A percentile compares a stretch with the other conserved stretches of the same genome.
phyloP scores from a whole-genome alignment of 2,797 vertebrate genomes.

The Hippoglossus hippoglossus region DNA sequence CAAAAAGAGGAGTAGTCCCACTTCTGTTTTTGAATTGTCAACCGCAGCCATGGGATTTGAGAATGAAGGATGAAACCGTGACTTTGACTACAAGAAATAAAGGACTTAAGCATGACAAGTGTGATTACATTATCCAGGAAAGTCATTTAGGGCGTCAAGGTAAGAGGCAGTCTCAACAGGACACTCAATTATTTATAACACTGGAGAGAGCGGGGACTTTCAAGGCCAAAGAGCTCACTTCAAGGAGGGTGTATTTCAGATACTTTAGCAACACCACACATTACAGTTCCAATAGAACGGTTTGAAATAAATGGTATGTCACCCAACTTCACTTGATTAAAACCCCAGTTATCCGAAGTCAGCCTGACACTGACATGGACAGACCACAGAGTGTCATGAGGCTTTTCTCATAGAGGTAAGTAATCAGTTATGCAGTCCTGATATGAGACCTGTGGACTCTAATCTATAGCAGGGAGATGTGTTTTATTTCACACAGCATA shows the following conservation, averaged over 20 bases:
- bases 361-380: background rate
- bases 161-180: slow-evolving; percentile 76
- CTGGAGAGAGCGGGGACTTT: slow-evolving; percentile 60
- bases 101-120: slow-evolving; percentile 81
- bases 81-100: slow-evolving; percentile 84
- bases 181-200: slow-evolving; percentile 83
- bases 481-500: background rate
- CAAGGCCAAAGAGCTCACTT: slow-evolving; percentile 75
- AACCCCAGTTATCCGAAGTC: background rate
- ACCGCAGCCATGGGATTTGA: slow-evolving; percentile 78
- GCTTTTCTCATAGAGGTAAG: background rate
- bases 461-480: slow-evolving; percentile 4
- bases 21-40: slow-evolving; percentile 84
- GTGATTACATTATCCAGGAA: slow-evolving; percentile 83
- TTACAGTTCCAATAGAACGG: slow-evolving; percentile 24
- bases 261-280: slow-evolving; percentile 17
- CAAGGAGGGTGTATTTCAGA: slow-evolving; percentile 35
- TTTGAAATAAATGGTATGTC: slow-evolving; percentile 4
- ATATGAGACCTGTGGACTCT: slow-evolving; percentile 16
- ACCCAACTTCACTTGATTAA: background rate
- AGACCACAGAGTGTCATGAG: background rate
- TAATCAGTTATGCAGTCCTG: slow-evolving; percentile 13
- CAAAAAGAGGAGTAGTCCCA: slow-evolving; percentile 82
- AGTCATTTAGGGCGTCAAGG: slow-evolving; percentile 75
- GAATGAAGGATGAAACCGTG: slow-evolving; percentile 82